Conservation (phyloP, 2,113 vertebrate genomes). For the Ophthalmolycus amberensis region DNA sequence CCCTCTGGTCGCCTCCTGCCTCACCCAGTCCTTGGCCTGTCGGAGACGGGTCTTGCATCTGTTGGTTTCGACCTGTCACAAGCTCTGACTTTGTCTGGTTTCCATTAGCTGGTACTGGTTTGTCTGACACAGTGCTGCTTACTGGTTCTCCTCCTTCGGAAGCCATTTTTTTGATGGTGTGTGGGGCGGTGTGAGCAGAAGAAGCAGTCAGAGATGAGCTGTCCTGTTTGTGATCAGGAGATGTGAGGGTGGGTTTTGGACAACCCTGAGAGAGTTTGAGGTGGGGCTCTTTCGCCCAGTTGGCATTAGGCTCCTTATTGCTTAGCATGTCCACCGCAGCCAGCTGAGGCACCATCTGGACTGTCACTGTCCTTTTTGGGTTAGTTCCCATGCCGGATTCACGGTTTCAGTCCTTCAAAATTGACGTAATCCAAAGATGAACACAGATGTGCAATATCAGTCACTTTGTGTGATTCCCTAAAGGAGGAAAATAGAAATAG, state of each 20-base stretch:
- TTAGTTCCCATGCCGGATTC: constrained; percentile 92
- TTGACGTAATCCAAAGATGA: constrained; percentile 67
- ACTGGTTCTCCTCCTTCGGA: constrained; percentile 36
- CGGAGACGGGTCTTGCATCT: constrained; percentile 46
- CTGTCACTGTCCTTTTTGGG: constrained; percentile 88
- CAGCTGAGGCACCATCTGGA: constrained; percentile 84
- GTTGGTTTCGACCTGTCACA: constrained; percentile 42
- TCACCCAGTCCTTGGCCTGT: constrained; percentile 29
- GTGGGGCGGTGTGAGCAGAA: constrained; percentile 23
- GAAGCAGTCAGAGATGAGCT: constrained; percentile 35
- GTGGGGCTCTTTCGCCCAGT: constrained; percentile 74
- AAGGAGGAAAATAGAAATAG: constrained; percentile 51
- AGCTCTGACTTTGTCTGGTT: constrained; percentile 55
- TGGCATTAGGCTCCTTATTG: constrained; percentile 80
- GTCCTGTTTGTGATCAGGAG: constrained; percentile 36
- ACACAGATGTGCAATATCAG: constrained; percentile 40
- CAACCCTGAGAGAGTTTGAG: constrained; percentile 78
- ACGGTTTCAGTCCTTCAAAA: constrained; percentile 54
- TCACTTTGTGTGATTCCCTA: constrained; percentile 53
- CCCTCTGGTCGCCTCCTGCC: constrained; percentile 49
- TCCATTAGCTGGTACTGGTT: constrained; percentile 43
- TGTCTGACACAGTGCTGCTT: constrained; percentile 40
- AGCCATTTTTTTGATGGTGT: constrained; percentile 34
- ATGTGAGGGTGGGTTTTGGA: constrained; percentile 41
- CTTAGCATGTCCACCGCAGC: constrained; percentile 78